These are phyloP conservation scores for Drosophila barbarae DNA, from an alignment of 2,888 invertebrate species.

Conservation along the genomic window DNA sequence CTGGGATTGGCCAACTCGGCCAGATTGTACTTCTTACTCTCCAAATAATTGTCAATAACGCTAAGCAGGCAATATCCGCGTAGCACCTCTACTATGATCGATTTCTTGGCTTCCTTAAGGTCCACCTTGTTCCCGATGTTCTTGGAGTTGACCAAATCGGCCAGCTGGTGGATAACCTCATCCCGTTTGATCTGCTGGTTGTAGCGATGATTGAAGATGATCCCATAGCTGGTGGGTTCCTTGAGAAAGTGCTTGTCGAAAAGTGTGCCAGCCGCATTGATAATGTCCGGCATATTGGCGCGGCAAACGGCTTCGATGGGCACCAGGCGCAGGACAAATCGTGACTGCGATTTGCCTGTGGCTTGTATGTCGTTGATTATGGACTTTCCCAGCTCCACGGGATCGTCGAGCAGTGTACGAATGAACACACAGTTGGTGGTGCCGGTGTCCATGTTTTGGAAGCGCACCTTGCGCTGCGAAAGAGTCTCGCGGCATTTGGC, in stretches of 20 bases:
- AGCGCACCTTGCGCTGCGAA: slow-evolving; percentile 80
- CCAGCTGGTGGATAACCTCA: slow-evolving; percentile 86
- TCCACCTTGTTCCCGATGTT: slow-evolving; percentile 88
- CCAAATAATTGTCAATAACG: slow-evolving; percentile 88
- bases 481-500: slow-evolving; percentile 66
- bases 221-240: slow-evolving; percentile 86
- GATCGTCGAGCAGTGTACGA: slow-evolving; percentile 87
- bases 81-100: slow-evolving; percentile 91
- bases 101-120: slow-evolving; percentile 87
- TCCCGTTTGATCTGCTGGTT: slow-evolving; percentile 87
- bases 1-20: slow-evolving; percentile 80
- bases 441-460: slow-evolving; percentile 89
- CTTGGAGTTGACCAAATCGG: slow-evolving; percentile 85
- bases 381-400: slow-evolving; percentile 85
- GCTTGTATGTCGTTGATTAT: slow-evolving; percentile 87
- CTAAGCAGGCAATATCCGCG: slow-evolving; percentile 89
- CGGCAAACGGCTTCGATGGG: slow-evolving; percentile 91
- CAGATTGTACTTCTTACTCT: slow-evolving; percentile 91
- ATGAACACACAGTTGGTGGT: slow-evolving; percentile 93
- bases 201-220: slow-evolving; percentile 89
- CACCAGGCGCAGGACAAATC: slow-evolving; percentile 88
- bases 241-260: slow-evolving; percentile 88
- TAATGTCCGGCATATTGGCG: slow-evolving; percentile 88
- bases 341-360: slow-evolving; percentile 86
- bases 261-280: slow-evolving; percentile 83